Conservation (phyloP, 1,140 invertebrate species). For the Hesperophylax magnus region DNA sequence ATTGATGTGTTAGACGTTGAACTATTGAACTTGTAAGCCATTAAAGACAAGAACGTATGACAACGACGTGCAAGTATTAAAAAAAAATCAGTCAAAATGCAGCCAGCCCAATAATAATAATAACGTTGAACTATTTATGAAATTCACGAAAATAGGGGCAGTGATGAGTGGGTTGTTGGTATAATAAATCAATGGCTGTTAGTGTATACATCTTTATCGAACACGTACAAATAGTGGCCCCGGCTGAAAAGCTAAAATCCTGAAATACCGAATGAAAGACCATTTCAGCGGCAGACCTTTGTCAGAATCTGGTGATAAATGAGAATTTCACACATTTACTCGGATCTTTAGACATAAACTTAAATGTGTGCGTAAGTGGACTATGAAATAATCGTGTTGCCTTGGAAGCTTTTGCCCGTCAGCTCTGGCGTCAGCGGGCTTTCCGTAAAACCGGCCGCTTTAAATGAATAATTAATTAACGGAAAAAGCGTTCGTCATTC, state of each 20-base stretch:
- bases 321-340: conserved; percentile 18
- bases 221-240: conserved; percentile 21
- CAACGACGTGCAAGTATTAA: too few relatives aligned
- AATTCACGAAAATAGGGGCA: too few relatives aligned
- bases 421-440: conserved; percentile 12
- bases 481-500: too few relatives aligned
- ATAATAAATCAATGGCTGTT: too few relatives aligned
- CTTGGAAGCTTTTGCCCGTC: not conserved
- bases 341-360: not conserved
- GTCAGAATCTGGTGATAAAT: conserved; percentile 27
- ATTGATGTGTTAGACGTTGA: too few relatives aligned
- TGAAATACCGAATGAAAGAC: not conserved
- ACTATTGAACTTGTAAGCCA: too few relatives aligned
- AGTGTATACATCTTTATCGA: conserved; percentile 12
- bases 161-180: too few relatives aligned
- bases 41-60: too few relatives aligned
- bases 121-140: too few relatives aligned
- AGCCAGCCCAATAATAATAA: too few relatives aligned
- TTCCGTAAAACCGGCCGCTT: conserved; percentile 4
- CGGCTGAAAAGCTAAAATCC: not conserved
- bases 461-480: not conserved
- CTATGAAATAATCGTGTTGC: conserved; percentile 20
- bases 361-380: not conserved
- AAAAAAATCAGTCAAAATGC: too few relatives aligned
- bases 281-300: conserved; percentile 18